Percentiles rank a stretch among this genome's conserved stretches.
phyloP scores from a whole-genome alignment of 2,113 vertebrate genomes.

The Symphodus melops region DNA sequence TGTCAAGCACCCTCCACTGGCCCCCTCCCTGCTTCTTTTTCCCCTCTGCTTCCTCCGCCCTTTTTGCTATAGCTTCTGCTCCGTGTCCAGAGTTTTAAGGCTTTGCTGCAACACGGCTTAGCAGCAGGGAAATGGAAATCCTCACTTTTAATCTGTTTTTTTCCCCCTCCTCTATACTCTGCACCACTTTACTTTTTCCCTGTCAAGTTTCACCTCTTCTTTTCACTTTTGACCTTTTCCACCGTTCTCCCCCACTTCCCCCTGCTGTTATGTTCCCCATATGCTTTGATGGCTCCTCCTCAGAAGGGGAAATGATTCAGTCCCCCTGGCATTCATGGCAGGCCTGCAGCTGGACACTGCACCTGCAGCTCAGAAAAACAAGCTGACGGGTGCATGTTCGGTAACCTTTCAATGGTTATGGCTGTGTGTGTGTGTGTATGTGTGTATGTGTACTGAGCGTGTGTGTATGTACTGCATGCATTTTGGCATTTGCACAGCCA shows the following conservation, averaged over 20 bases:
- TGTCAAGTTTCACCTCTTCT: constrained; percentile 23
- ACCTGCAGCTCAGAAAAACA: constrained; percentile 82
- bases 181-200: constrained; percentile 34
- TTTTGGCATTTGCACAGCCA: constrained; percentile 4
- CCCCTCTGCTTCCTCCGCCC: constrained; percentile 4
- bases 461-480: constrained; percentile 7
- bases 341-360: constrained; percentile 80
- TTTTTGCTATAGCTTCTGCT: constrained; percentile 14
- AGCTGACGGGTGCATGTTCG: constrained; percentile 69
- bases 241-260: neutral
- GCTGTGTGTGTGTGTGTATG: neutral
- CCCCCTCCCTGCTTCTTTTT: neutral
- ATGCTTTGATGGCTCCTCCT: constrained; percentile 71
- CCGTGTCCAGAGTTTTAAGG: constrained; percentile 14
- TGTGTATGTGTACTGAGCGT: no score
- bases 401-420: constrained; percentile 19
- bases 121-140: constrained; percentile 47
- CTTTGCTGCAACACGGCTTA: constrained; percentile 42
- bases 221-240: neutral
- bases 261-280: constrained; percentile 66
- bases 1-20: constrained; percentile 12
- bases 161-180: constrained; percentile 3
- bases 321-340: constrained; percentile 72
- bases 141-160: constrained; percentile 24
- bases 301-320: constrained; percentile 77